Evolutionary conservation across 2,888 invertebrate genomes (phyloP).

Genomic region (Epistrophella euchroma): DNA sequence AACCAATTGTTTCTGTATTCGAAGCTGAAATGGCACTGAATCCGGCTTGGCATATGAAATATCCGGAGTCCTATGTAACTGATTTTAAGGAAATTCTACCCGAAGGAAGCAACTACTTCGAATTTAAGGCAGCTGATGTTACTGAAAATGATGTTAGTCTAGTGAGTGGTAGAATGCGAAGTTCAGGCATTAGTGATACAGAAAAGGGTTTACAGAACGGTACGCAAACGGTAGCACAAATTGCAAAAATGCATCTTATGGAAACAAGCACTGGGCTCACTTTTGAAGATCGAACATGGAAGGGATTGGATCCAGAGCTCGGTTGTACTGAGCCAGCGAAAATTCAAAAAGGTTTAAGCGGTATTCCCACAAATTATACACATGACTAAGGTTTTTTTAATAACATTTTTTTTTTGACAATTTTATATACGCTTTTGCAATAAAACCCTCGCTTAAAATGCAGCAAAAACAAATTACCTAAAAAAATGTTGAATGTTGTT

Average conservation of each 20-base stretch:
- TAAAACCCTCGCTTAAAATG: conserved; percentile 50
- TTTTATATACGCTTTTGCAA: conserved; percentile 38
- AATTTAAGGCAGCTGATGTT: conserved; percentile 84
- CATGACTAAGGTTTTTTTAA: conserved; percentile 78
- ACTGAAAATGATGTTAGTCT: conserved; percentile 88
- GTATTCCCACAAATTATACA: conserved; percentile 89
- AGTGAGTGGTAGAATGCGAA: conserved; percentile 89
- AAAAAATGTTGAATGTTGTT: not conserved
- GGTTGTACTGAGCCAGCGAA: conserved; percentile 89
- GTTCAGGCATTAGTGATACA: conserved; percentile 56
- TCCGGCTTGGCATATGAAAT: conserved; percentile 84
- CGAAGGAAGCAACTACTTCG: conserved; percentile 85
- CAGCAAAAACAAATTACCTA: not conserved
- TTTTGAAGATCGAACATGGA: conserved; percentile 89
- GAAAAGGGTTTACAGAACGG: conserved; percentile 69
- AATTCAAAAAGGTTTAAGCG: conserved; percentile 89
- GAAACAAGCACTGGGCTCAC: conserved; percentile 80
- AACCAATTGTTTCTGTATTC: conserved; percentile 95
- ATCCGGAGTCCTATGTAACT: conserved; percentile 87
- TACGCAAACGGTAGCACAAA: conserved; percentile 80
- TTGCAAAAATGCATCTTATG: conserved; percentile 80
- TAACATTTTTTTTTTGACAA: conserved; percentile 32
- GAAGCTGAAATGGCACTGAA: conserved; percentile 95
- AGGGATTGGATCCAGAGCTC: conserved; percentile 92
- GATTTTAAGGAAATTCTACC: conserved; percentile 91